Evolutionary conservation across 2,888 invertebrate genomes (phyloP), one percentile per base, ranked within the genome.

Genomic region (Lepetodrilus schrolli): DNA sequence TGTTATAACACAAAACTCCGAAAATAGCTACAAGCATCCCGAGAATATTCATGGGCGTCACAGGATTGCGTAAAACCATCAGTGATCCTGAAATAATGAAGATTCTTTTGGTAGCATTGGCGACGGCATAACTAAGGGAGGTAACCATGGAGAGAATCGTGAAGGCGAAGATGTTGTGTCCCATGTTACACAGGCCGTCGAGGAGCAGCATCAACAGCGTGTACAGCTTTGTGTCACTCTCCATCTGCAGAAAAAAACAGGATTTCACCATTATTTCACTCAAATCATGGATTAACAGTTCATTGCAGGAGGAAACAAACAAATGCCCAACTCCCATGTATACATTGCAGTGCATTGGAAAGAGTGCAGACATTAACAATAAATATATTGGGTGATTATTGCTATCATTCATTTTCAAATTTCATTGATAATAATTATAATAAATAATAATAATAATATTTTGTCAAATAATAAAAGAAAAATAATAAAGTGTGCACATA

Each of bases 131-230:
- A 0, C 96, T 96, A 37, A 98, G 92, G 48, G 98, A 97, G n/a
- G 97, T 94, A 47, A 98, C 96, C 83, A 92, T 83, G 71, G 96
- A 95, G 82, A 99, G 93, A 72, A 98, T 95, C 83, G 96, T 96
- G 92, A 98, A 98, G 0, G 98, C 98, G 70, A 97, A 94, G 85
- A 97, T 94, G 89, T 98, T 99, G 91, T 98, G 98, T 82, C 96
- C 92, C 95, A 97, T 98, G 88, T 96, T 97, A 80, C 97, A 93
- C 72, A 95, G 92, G 17, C 97, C 98, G 91, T 97, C 97, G 20
- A 94, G 89, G 76, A 94, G 91, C 38, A 96, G 91, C 73, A 95
- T 91, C 2, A 92, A 75, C 5, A 89, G n/a, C 38, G 81, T 78
- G 10, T 84, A 77, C 3, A 81, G 75, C 37, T 85, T 30, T 36